Evolutionary conservation across 2,888 invertebrate species (phyloP).

Genomic region (Leptothorax acervorum): DNA sequence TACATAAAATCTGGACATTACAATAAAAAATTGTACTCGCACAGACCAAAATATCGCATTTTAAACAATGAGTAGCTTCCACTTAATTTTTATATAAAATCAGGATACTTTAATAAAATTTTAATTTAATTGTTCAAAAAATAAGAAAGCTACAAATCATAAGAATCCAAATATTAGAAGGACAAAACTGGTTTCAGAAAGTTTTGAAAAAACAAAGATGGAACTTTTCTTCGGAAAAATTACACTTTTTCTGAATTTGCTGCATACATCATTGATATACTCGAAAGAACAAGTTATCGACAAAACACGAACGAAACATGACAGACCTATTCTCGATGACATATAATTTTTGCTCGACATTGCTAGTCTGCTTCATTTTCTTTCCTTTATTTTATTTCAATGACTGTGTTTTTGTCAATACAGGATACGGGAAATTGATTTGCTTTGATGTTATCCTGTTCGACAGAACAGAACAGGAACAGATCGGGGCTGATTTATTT

Average conservation of each 20-base stretch:
- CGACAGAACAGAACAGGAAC: constrained; percentile 18
- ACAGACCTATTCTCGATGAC: neutral
- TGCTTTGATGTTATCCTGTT: constrained; percentile 12
- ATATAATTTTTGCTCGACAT: constrained; percentile 35
- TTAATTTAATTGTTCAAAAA: neutral
- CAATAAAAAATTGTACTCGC: neutral
- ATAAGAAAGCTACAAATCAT: neutral
- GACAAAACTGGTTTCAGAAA: neutral
- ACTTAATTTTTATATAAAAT: neutral
- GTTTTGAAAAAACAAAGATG: neutral
- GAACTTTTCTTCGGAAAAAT: neutral
- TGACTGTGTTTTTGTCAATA: constrained; percentile 28
- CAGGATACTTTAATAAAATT: neutral
- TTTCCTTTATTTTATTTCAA: constrained; percentile 13
- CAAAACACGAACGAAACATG: constrained; percentile 3
- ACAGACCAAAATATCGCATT: neutral
- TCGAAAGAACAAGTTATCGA: neutral
- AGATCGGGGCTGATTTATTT: constrained; percentile 32
- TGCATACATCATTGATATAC: neutral
- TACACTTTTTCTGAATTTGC: neutral
- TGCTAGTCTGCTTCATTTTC: constrained; percentile 4
- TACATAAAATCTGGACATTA: neutral
- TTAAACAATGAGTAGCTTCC: neutral
- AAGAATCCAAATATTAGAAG: neutral
- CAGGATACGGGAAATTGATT: constrained; percentile 32